These are phyloP conservation scores for Anthoscopus minutus DNA, from an alignment of 2,113 vertebrate species.

Conservation along the genomic window DNA sequence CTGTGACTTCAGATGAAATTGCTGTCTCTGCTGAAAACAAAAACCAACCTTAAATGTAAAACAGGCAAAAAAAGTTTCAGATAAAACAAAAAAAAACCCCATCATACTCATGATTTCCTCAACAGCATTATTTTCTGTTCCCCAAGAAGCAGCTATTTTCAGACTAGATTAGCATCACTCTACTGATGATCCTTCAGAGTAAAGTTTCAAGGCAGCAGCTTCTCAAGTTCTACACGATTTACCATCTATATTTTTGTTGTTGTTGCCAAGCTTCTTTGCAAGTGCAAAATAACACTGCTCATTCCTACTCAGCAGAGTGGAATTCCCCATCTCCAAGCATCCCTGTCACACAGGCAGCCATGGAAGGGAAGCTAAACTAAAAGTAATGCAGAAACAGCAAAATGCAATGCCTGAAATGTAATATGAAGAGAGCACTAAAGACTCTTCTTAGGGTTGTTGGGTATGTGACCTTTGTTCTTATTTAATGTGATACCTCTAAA, in stretches of 20 bases:
- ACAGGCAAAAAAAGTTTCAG: neutral
- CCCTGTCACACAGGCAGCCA: neutral
- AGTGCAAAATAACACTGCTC: neutral
- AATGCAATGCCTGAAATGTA: neutral
- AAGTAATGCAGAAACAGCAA: neutral
- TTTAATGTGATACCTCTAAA: neutral
- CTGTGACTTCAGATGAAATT: neutral
- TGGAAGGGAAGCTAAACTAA: neutral
- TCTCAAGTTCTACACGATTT: neutral
- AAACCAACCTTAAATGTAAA: neutral
- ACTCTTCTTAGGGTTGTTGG: neutral
- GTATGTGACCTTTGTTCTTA: neutral
- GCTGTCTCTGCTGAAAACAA: neutral
- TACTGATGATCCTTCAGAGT: neutral
- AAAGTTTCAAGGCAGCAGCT: neutral
- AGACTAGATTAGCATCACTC: neutral
- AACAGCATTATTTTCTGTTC: neutral
- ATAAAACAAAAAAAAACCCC: neutral
- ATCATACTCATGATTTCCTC: neutral
- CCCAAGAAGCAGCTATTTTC: neutral
- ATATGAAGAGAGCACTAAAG: neutral
- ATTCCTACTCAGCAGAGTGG: neutral
- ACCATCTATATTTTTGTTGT: neutral
- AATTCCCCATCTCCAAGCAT: neutral
- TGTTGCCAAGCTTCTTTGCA: neutral